Evolutionary conservation across 2,888 invertebrate species (phyloP).

Genomic region (Argyresthia albistria): DNA sequence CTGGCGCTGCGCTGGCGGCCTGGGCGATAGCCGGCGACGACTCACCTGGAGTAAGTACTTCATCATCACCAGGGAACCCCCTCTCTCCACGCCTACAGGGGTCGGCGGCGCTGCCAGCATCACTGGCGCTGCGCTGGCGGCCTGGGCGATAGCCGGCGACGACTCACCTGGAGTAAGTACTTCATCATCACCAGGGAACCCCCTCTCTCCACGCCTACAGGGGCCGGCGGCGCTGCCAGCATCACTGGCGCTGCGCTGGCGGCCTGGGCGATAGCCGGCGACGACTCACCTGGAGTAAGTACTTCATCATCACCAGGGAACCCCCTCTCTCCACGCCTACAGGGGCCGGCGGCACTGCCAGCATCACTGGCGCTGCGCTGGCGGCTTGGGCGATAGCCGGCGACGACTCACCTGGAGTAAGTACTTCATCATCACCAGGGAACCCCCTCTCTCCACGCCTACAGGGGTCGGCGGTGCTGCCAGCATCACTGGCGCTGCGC

Average conservation of each 20-base stretch:
- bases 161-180: slow-evolving; percentile 56
- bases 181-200: no score
- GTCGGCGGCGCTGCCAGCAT: slow-evolving; percentile 74
- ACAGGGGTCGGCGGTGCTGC: slow-evolving; percentile 75
- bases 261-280: slow-evolving; percentile 73
- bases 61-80: no score
- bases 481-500: slow-evolving; percentile 71
- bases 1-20: slow-evolving; percentile 73
- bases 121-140: slow-evolving; percentile 72
- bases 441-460: no score
- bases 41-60: slow-evolving; percentile 49
- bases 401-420: slow-evolving; percentile 60
- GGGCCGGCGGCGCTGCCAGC: slow-evolving; percentile 73
- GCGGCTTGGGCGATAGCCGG: slow-evolving; percentile 74
- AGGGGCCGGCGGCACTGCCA: slow-evolving; percentile 74
- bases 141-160: slow-evolving; percentile 74
- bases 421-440: no score
- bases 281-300: slow-evolving; percentile 60
- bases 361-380: slow-evolving; percentile 72
- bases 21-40: slow-evolving; percentile 75
- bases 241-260: slow-evolving; percentile 74
- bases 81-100: no score
- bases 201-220: no score
- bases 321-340: no score
- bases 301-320: no score